Percentiles rank a stretch among this genome's conserved stretches.
These are phyloP conservation scores for Hylaeus anthracinus DNA, from an alignment of 1,140 invertebrate genomes.

Conservation along the genomic window DNA sequence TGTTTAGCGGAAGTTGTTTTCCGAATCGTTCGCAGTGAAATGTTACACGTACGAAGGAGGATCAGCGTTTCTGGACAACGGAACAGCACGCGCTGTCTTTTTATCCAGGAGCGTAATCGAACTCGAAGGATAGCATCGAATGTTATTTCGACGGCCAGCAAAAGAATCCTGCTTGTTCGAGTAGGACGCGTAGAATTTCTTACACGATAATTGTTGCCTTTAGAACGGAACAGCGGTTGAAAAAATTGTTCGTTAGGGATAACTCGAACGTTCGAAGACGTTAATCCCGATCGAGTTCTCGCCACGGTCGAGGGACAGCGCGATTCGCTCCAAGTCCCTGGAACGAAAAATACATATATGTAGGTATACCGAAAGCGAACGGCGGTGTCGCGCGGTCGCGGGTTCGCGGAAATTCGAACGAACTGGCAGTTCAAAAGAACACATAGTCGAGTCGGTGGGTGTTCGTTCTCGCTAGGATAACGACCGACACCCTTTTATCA, in stretches of 20 bases:
- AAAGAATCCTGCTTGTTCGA: background rate
- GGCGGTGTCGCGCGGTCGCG: background rate
- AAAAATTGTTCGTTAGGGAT: conserved; percentile 8
- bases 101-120: background rate
- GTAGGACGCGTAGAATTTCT: background rate
- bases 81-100: background rate
- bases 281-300: background rate
- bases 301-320: background rate
- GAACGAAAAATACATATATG: background rate
- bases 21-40: background rate
- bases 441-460: conserved; percentile 33
- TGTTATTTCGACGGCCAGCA: background rate
- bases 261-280: background rate
- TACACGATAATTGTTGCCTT: background rate
- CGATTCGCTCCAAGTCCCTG: background rate
- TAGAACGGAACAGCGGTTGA: conserved; percentile 23
- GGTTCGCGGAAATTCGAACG: conserved; percentile 12
- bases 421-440: conserved; percentile 39
- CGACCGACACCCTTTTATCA: conserved; percentile 21
- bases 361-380: background rate
- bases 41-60: background rate
- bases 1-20: background rate
- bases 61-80: too few species aligned
- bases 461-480: conserved; percentile 18
- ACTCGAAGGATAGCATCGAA: conserved; percentile 13